Evolutionary conservation across 2,113 vertebrate genomes (phyloP).

Genomic region (Scalopus aquaticus): DNA sequence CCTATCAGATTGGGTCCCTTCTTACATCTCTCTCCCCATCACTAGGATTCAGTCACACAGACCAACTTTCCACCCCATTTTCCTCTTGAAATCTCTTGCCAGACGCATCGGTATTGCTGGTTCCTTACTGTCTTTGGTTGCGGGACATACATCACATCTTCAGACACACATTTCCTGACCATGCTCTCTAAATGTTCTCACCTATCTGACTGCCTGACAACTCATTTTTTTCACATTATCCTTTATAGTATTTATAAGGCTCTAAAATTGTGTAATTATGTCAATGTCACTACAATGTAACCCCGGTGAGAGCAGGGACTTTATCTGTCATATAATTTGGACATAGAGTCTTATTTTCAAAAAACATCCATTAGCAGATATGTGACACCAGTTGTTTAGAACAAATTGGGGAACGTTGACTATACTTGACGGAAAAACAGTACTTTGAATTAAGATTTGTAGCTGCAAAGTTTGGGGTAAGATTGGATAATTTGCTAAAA

Average conservation of each 20-base stretch:
- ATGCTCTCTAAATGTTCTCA: not conserved
- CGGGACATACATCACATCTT: not conserved
- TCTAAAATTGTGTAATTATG: not conserved
- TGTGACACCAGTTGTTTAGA: not conserved
- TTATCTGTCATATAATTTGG: not conserved
- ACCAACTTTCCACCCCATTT: not conserved
- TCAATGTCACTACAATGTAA: not conserved
- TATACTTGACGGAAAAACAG: not conserved
- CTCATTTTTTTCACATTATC: not conserved
- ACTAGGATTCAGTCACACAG: not conserved
- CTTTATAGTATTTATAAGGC: not conserved
- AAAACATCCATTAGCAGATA: not conserved
- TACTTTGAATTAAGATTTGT: not conserved
- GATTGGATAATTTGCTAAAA: not conserved
- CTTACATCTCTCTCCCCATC: rapidly evolving
- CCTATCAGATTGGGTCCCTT: not conserved
- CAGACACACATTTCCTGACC: not conserved
- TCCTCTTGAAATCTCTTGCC: not conserved
- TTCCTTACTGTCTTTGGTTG: not conserved
- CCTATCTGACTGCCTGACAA: not conserved
- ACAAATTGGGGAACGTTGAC: not conserved
- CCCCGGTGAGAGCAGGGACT: not conserved
- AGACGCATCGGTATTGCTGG: not conserved
- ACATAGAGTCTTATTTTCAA: not conserved
- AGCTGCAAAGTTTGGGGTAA: not conserved